These are phyloP conservation scores for Nycticorax nycticorax DNA, from an alignment of 2,113 vertebrate genomes.

Conservation along the genomic window DNA sequence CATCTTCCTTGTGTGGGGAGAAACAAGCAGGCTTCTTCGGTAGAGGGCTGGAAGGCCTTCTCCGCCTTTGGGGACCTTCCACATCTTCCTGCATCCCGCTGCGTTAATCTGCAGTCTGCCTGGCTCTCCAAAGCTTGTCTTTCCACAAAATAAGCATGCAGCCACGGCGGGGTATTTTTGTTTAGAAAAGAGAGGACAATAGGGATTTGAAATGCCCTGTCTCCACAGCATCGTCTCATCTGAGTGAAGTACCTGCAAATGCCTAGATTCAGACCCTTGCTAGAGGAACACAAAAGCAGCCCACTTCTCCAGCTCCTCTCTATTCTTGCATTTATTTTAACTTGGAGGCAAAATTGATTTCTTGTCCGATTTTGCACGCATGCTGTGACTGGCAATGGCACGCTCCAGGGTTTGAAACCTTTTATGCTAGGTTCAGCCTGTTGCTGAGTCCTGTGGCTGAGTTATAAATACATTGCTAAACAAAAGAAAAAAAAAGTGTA, in stretches of 20 bases:
- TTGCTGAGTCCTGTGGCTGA: constrained; percentile 22
- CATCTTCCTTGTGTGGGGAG: neutral
- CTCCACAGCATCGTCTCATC: neutral
- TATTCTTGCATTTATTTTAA: constrained; percentile 15
- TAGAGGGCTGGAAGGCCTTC: neutral
- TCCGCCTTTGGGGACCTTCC: neutral
- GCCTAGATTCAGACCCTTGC: neutral
- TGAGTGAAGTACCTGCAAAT: constrained; percentile 10
- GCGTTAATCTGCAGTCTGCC: neutral
- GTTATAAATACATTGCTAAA: neutral
- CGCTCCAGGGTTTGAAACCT: constrained; percentile 45
- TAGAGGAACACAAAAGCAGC: constrained; percentile 22
- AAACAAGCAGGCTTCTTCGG: neutral
- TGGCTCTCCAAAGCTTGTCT: neutral
- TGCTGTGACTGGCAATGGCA: constrained; percentile 12
- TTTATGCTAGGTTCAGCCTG: constrained; percentile 17
- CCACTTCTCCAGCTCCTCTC: neutral
- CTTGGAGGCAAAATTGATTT: constrained; percentile 33
- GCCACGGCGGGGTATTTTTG: neutral
- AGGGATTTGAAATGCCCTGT: neutral
- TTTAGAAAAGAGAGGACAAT: constrained; percentile 1
- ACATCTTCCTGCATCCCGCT: fast-evolving
- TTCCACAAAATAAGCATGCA: neutral
- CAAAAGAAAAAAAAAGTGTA: constrained; percentile 3
- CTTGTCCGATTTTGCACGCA: neutral